A percentile compares a stretch with the other conserved stretches of the same genome.
These are phyloP conservation scores for Nematopogon swammerdamellus DNA, from an alignment of 2,888 invertebrate species.

Conservation along the genomic window DNA sequence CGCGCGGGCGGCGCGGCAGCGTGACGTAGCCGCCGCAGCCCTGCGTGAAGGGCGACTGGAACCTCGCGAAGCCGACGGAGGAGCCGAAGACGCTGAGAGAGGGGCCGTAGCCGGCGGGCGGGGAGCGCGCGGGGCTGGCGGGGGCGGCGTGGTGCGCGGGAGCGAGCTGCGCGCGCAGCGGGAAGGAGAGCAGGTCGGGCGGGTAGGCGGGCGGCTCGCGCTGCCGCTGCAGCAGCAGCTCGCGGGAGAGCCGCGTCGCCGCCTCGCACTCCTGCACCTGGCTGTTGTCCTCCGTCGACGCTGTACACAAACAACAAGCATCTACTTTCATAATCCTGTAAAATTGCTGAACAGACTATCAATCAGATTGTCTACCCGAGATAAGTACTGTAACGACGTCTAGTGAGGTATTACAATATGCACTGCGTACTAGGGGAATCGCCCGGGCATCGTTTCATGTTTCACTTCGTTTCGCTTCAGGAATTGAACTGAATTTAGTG, in stretches of 20 bases:
- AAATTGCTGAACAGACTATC: too few relatives aligned
- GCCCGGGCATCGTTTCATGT: too few relatives aligned
- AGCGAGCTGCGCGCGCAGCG: conserved; percentile 38
- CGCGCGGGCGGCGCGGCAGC: conserved; percentile 75
- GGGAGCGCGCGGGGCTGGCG: conserved; percentile 53
- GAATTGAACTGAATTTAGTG: too few relatives aligned
- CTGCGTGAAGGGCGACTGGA: conserved; percentile 61
- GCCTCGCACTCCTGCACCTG: conserved; percentile 57
- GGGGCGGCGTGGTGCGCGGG: conserved; percentile 49
- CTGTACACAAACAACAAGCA: conserved; percentile 25
- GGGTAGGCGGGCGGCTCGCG: conserved; percentile 65
- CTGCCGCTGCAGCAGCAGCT: conserved; percentile 40
- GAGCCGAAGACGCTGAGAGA: conserved; percentile 61
- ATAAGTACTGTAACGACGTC: too few relatives aligned
- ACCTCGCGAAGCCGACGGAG: conserved; percentile 60
- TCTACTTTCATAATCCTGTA: too few relatives aligned
- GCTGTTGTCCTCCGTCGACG: conserved; percentile 59
- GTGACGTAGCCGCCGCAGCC: conserved; percentile 80
- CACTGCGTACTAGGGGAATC: too few relatives aligned
- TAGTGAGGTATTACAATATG: too few relatives aligned
- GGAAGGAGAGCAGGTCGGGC: conserved; percentile 79
- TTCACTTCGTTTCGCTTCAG: too few relatives aligned
- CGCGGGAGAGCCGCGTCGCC: conserved; percentile 48
- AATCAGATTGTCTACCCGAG: too few relatives aligned
- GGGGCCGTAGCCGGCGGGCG: conserved; percentile 45